Evolutionary conservation across 2,797 vertebrate species (phyloP), one percentile per base, ranked within the genome.

Genomic region (Gymnoscopelus microlampas): DNA sequence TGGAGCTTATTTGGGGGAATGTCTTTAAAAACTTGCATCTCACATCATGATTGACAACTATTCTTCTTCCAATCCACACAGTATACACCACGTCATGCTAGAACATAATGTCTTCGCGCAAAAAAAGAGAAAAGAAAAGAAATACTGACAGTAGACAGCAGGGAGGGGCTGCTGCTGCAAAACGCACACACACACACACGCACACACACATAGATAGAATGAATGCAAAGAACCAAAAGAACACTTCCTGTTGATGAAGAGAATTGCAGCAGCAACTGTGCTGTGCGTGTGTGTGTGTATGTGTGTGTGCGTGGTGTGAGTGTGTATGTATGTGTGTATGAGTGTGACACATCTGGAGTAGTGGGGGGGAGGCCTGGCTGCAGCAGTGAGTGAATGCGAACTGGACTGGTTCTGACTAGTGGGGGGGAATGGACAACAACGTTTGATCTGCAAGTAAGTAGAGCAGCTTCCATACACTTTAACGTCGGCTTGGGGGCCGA

Each of bases 211-310:
- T 67, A 70, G 84, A 88, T 73, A 87, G 89, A 89, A 87, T 90
- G 83, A 90, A 92, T 80, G 89, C 87, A 88, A 89, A 90, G 86
- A 90, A 81, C 88, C 87, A 85, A 91, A 91, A 91, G 86, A 91
- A 91, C 88, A 94, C 93, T 94, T 94, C 94, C 93, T 94, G 93
- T 93, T 94, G 91, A 91, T 91, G 90, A 86, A 88, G 91, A 91
- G 89, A 74, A 68, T 90, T 91, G 91, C 91, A 93, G 92, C 90
- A 86, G 92, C 88, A 89, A 86, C 88, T 88, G 88, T n/a, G n/a
- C n/a, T n/a, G n/a, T n/a, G n/a, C n/a, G n/a, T n/a, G n/a, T n/a
- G n/a, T 89, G 85, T 44, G 39, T 44, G 39, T 88, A 87, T 89
- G 85, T 44, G 39, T 44, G 39, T 10, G 39, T 44, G 39, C 9